phyloP scores from a whole-genome alignment of 2,888 invertebrate species.

The Agrypnus murinus region DNA sequence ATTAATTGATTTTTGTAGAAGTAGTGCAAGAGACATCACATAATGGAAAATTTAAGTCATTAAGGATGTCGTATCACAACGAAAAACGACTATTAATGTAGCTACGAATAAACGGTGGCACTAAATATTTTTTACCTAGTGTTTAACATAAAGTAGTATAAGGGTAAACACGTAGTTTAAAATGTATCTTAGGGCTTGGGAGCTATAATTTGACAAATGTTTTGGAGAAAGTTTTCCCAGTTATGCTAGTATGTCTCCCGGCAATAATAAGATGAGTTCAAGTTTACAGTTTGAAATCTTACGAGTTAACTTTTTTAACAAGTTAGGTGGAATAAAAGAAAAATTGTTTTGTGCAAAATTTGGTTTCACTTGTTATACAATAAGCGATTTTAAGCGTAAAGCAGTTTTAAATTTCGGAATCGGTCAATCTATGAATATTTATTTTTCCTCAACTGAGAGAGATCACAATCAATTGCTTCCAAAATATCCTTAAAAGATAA shows the following conservation, averaged over 20 bases:
- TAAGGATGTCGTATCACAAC: background rate
- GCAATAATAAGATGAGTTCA: slow-evolving; percentile 9
- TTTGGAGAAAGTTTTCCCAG: background rate
- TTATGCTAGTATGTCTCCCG: slow-evolving; percentile 1
- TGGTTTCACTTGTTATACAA: no score
- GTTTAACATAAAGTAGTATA: background rate
- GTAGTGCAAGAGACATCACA: background rate
- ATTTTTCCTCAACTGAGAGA: no score
- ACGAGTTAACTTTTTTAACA: background rate
- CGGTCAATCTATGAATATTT: no score
- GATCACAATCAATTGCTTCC: no score
- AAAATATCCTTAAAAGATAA: no score
- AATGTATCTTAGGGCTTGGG: background rate
- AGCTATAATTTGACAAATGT: background rate
- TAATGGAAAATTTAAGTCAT: slow-evolving; percentile 7
- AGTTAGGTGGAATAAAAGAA: background rate
- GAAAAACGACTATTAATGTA: background rate
- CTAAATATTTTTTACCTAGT: background rate
- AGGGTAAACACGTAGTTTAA: background rate
- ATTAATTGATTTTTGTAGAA: background rate
- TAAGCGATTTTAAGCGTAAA: no score
- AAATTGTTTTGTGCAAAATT: no score
- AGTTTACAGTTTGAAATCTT: background rate
- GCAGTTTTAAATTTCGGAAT: no score
- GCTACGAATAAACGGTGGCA: background rate